Percentiles rank a stretch among this genome's conserved stretches.
Conservation (phyloP, 1,140 invertebrate species). For the Papilio helenus region DNA sequence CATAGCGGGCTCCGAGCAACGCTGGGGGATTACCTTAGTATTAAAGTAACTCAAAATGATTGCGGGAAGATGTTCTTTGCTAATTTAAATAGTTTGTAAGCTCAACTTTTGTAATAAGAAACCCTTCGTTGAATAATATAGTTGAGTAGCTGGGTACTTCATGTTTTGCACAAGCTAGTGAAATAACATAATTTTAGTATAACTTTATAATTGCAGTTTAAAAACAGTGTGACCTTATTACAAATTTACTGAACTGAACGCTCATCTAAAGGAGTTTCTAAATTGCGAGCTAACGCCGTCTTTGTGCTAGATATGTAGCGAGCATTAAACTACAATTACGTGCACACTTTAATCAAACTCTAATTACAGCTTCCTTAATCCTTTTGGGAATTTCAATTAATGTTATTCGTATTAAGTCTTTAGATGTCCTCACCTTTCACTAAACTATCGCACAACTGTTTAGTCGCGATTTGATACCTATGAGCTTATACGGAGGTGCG, state of each 20-base stretch:
- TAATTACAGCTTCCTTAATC: not conserved
- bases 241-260: not conserved
- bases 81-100: conserved; percentile 19
- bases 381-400: not conserved
- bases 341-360: conserved; percentile 11
- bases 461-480: too few relatives aligned
- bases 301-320: not conserved
- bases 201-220: not conserved
- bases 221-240: not conserved
- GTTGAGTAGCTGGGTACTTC: not conserved
- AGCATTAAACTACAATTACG: not conserved
- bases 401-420: too few relatives aligned
- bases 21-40: conserved; percentile 20
- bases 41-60: conserved; percentile 22
- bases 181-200: not conserved
- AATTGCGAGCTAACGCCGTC: not conserved
- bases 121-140: not conserved
- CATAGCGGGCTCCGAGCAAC: not conserved
- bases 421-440: too few relatives aligned
- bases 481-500: too few relatives aligned
- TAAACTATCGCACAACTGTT: too few relatives aligned
- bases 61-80: not conserved
- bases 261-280: not conserved
- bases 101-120: not conserved
- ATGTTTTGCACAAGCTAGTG: not conserved